Evolutionary conservation across 1,140 invertebrate genomes (phyloP), one percentile per base, ranked within the genome.

Genomic region (Acyrthosiphon pisum): DNA sequence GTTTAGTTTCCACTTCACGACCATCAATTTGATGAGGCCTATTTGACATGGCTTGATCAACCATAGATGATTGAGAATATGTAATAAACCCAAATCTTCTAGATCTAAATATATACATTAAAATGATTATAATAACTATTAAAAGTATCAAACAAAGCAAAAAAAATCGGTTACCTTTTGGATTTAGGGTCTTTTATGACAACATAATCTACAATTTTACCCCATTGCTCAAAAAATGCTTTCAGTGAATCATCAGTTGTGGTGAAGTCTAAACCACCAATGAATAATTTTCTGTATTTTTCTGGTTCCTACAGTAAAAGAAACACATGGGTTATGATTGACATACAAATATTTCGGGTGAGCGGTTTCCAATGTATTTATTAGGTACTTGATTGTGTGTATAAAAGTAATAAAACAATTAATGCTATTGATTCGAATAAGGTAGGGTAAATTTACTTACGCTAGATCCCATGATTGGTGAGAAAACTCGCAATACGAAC

Each of bases 101-200:
- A 30, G 96, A 96, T 93, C 96, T 95, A 91, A 20, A 92, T 1
- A 1, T 26, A 46, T 11, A n/a, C 11, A 86, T 44, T 86, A 86
- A 26, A 37, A 87, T n/a, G 7, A 37, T 6, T 44, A n/a, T n/a
- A 90, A 46, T 53, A 23, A 89, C 23, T 26, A 41, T 6, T 14
- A n/a, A 50, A 23, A 26, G 1, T 30, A 68, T 18, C 6, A 14
- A 60, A 90, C 23, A 93, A 35, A 91, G 22, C n/a, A n/a, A 44
- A 83, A 50, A 48, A 53, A 81, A 91, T 26, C 26, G 9, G 9
- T 50, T 94, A 95, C 94, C 95, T 95, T 94, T 96, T 96, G 3
- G 97, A 96, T 90, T 96, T 95, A 18, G 96, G 96, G 94, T 97
- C 97, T 93, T 96, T 96, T 97, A 97, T 97, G 0, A 97, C 97